Percentiles rank a stretch among this genome's conserved stretches.
These are phyloP conservation scores for Aphis gossypii DNA, from an alignment of 1,140 invertebrate genomes.

Conservation along the genomic window DNA sequence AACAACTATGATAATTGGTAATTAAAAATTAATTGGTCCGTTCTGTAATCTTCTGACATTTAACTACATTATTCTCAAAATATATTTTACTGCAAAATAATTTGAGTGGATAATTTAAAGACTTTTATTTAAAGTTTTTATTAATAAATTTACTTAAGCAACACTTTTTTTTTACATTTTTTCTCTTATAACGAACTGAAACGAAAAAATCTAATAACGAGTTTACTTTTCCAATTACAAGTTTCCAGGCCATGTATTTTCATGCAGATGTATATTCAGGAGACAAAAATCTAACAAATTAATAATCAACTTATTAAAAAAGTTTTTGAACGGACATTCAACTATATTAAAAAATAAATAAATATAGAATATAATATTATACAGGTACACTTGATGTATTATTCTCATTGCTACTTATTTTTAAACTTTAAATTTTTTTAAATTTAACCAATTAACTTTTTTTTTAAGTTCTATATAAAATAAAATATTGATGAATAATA, in stretches of 20 bases:
- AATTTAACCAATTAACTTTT: not conserved
- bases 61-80: not conserved
- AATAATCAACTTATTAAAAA: conserved; percentile 37
- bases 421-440: not conserved
- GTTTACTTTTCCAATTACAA: conserved; percentile 17
- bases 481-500: not conserved
- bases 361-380: not conserved
- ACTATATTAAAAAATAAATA: not conserved
- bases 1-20: not conserved
- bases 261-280: not conserved
- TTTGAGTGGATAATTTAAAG: not conserved
- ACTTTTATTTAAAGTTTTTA: not conserved
- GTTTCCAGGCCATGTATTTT: not conserved
- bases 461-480: not conserved
- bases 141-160: not conserved
- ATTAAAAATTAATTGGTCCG: not conserved
- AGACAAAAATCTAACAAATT: not conserved
- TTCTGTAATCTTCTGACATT: not conserved
- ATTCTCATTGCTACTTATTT: not conserved
- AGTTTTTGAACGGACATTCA: not conserved
- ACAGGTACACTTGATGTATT: not conserved
- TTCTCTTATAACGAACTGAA: not conserved
- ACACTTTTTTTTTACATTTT: not conserved
- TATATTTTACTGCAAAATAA: not conserved
- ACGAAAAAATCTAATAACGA: not conserved